These are phyloP conservation scores for Dorcus parallelipipedus DNA, from an alignment of 2,888 invertebrate genomes.

Conservation along the genomic window DNA sequence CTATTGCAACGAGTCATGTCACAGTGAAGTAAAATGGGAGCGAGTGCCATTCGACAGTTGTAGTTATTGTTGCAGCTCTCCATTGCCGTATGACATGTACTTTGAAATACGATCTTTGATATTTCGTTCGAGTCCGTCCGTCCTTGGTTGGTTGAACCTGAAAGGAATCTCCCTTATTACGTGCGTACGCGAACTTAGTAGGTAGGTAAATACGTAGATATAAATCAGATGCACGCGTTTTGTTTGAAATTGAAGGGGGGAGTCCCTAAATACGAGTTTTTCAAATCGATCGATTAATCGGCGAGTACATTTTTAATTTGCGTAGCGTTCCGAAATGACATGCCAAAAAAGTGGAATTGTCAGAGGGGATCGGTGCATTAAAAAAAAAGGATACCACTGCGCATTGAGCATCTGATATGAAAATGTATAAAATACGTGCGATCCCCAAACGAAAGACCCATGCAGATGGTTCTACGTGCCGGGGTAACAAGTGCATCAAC, in stretches of 20 bases:
- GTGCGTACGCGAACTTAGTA: neutral
- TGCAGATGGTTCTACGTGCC: slow-evolving; percentile 42
- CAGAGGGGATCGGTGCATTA: slow-evolving; percentile 25
- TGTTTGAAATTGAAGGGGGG: slow-evolving; percentile 2
- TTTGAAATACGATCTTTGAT: slow-evolving; percentile 64
- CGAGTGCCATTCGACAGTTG: slow-evolving; percentile 73
- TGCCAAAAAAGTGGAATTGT: slow-evolving; percentile 25
- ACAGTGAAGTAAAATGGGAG: slow-evolving; percentile 83
- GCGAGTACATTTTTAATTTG: slow-evolving; percentile 4
- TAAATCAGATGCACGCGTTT: slow-evolving; percentile 1
- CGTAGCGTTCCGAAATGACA: slow-evolving; percentile 23
- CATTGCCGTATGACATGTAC: slow-evolving; percentile 84
- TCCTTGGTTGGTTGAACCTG: slow-evolving; percentile 39
- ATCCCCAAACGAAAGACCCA: slow-evolving; percentile 41
- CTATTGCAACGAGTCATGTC: slow-evolving; percentile 74
- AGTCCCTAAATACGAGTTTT: slow-evolving; percentile 13
- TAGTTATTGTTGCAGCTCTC: slow-evolving; percentile 78
- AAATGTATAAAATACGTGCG: slow-evolving; percentile 37
- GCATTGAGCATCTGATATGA: slow-evolving; percentile 32
- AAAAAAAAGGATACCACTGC: slow-evolving; percentile 25
- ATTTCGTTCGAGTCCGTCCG: slow-evolving; percentile 31
- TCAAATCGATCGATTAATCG: slow-evolving; percentile 9
- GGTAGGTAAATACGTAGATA: neutral
- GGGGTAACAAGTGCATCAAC: slow-evolving; percentile 40
- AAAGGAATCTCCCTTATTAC: slow-evolving; percentile 28